Evolutionary conservation across 2,797 vertebrate genomes (phyloP).

Genomic region (Periparus ater): DNA sequence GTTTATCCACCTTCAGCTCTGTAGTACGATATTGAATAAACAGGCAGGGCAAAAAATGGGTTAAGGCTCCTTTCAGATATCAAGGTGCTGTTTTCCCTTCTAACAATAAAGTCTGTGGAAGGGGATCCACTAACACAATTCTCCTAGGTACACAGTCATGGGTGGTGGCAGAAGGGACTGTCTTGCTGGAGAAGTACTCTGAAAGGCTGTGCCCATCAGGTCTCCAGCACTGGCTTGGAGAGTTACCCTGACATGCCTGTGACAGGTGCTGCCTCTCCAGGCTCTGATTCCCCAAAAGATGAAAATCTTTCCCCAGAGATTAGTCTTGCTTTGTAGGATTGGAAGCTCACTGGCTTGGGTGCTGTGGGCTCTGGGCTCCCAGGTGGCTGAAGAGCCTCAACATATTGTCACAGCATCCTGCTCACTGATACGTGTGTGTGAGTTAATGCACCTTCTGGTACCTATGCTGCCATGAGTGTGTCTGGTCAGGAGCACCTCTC

Average conservation of each 20-base stretch:
- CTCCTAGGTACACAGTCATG: not conserved
- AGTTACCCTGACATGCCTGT: not conserved
- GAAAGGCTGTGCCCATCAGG: not conserved
- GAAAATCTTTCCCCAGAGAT: not conserved
- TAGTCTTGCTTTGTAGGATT: not conserved
- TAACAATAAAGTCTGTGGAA: not conserved
- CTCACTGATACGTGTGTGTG: fast-evolving
- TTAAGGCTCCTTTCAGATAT: not conserved
- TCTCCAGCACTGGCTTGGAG: not conserved
- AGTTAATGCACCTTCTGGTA: fast-evolving
- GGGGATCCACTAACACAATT: not conserved
- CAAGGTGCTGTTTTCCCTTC: not conserved
- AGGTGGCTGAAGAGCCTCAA: not conserved
- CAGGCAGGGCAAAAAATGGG: fast-evolving
- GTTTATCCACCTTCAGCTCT: constrained; percentile 14
- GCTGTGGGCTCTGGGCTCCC: not conserved
- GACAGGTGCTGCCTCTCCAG: not conserved
- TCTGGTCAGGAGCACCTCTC: not conserved
- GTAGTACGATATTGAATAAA: not conserved
- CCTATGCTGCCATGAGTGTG: fast-evolving
- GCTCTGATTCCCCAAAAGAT: not conserved
- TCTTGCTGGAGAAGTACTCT: not conserved
- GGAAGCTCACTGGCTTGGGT: not conserved
- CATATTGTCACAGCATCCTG: not conserved
- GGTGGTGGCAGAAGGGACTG: not conserved